Base-by-base conservation (phyloP, 2,888 invertebrate genomes). In the Thera britannica region DNA sequence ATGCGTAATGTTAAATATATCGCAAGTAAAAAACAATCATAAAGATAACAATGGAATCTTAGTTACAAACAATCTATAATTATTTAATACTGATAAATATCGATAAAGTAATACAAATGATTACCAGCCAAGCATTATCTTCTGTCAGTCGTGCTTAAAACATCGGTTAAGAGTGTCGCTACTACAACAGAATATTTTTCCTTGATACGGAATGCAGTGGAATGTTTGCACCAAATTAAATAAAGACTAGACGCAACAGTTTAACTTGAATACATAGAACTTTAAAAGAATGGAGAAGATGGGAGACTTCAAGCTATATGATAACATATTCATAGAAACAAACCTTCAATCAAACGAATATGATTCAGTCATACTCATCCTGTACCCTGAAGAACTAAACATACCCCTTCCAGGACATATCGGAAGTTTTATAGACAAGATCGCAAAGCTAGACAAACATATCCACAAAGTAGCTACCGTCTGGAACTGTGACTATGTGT, bases 331-430 rank as follows among this genome's bases (percentile, higher is more conserved):
- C 52, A 89, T 93, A 1, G 93, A 93, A 78, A 90, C 88, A 0
- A 92, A 90, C 68, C 73, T 93, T 2, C 86, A 87, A 74, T 93
- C 94, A 1, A 77, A 86, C 9, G 93, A 94, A 60, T 96, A 96
- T 78, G 96, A 96, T 78, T 95, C 95, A 0, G 94, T 96, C 2
- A 87, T 96, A 4, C 81, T 96, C 0, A 91, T 96, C 0, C 82
- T 95, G 0, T 94, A 94, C 58, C 95, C 95, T 0, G 90, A 93
- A 38, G 94, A 94, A 0, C 83, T 93, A 5, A 88, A 88, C 2
- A 85, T 89, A 0, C 80, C 86, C 0, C 82, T 94, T 8, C 94
- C 94, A 0, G 80, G 87, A 34, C 84, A 89, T 23, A 87, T 93
- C 0, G 83, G 79, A 0, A 90, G 92, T 34, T 92, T 88, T 11